Conservation (phyloP, 2,888 invertebrate species). For the Caenorhabditis sulstoni region DNA sequence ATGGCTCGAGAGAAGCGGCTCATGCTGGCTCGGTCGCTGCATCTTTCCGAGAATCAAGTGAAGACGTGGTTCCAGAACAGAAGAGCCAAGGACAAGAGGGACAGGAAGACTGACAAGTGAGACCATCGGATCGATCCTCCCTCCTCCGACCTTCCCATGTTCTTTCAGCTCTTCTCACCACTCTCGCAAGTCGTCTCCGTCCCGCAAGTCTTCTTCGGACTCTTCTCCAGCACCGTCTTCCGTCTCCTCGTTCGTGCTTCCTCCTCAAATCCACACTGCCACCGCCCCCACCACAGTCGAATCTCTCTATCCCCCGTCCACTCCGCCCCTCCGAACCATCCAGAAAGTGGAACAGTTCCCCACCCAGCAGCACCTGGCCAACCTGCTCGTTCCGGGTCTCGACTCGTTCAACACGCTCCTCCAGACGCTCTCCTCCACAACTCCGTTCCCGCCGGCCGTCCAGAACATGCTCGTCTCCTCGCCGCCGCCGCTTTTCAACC, state of each 20-base stretch:
- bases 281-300: constrained; percentile 30
- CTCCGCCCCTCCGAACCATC: constrained; percentile 26
- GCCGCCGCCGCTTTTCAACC: constrained; percentile 17
- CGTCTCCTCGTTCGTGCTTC: constrained; percentile 12
- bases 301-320: background rate
- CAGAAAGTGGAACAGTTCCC: constrained; percentile 43
- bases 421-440: background rate
- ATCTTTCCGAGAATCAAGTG: constrained; percentile 70
- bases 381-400: constrained; percentile 7
- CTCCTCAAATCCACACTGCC: constrained; percentile 28
- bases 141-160: too few species aligned
- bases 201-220: constrained; percentile 41
- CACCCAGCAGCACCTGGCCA: background rate
- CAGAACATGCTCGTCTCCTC: constrained; percentile 17
- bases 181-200: constrained; percentile 1
- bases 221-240: constrained; percentile 36
- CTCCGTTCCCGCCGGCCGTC: constrained; percentile 4
- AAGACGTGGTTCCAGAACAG: constrained; percentile 76
- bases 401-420: constrained; percentile 20
- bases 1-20: constrained; percentile 70
- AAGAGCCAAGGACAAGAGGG: constrained; percentile 69
- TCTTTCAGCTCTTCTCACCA: constrained; percentile 21
- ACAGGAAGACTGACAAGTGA: constrained; percentile 46
- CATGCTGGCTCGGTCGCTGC: constrained; percentile 64
- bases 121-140: too few species aligned